These are phyloP conservation scores for Ploceus nigricollis DNA, from an alignment of 2,113 vertebrate species.

Conservation along the genomic window DNA sequence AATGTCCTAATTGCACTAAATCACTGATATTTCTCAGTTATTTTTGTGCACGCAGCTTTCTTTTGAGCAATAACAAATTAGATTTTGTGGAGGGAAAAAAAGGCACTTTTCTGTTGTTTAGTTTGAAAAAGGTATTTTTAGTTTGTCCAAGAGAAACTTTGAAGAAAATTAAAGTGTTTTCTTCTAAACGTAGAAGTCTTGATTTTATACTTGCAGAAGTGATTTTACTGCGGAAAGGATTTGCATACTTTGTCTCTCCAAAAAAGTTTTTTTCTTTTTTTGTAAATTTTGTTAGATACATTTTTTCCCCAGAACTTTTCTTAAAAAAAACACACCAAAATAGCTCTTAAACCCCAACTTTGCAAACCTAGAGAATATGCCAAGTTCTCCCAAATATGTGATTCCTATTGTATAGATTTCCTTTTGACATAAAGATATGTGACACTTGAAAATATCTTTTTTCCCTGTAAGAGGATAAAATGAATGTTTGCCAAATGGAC, in stretches of 20 bases:
- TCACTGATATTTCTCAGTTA: background rate
- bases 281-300: background rate
- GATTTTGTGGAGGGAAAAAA: background rate
- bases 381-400: background rate
- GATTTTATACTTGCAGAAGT: background rate
- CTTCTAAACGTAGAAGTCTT: background rate
- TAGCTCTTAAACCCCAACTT: background rate
- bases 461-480: background rate
- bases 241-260: accelerated
- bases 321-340: background rate
- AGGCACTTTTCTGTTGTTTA: background rate
- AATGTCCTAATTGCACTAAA: background rate
- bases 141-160: background rate
- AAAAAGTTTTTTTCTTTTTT: background rate
- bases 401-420: background rate
- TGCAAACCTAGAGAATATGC: background rate
- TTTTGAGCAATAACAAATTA: background rate
- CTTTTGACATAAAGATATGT: background rate
- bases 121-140: background rate
- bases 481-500: background rate
- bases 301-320: background rate
- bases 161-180: background rate
- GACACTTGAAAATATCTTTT: background rate
- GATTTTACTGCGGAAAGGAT: background rate
- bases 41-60: background rate